Evolutionary conservation across 2,888 invertebrate species (phyloP), one percentile per base, ranked within the genome.

Genomic region (Clanis bilineata): DNA sequence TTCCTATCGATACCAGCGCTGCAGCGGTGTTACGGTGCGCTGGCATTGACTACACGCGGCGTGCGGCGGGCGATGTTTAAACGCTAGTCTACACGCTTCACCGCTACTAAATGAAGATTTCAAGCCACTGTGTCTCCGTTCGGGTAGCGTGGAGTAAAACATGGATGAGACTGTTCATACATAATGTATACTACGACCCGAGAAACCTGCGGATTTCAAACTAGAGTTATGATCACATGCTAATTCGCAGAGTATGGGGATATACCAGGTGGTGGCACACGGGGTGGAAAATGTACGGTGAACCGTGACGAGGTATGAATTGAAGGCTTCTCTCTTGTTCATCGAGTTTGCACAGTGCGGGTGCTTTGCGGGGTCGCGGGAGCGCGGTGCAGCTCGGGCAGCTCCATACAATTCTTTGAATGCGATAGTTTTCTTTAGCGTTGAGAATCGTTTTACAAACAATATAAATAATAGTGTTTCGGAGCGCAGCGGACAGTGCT

Each of bases 401-500:
- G 61, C 65, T 88, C 90, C 88, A 82, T 65, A 65, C 61, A 63
- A 82, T 77, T 79, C 83, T 82, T 67, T 68, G 78, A 55, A 58
- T 62, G 47, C 64, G 18, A 62, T 67, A 64, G 66, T 66, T 73
- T 73, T 71, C 71, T 71, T 70, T 71, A 77, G 77, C 83, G 78
- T 71, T 78, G 76, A 80, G 80, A 85, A 88, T 85, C 77, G 86
- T 83, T 88, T 87, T 81, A 71, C 76, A 88, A 90, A 90, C 89
- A 90, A 88, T 92, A 92, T 92, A 91, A 92, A 91, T 91, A 89
- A 89, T 88, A 85, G 87, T 86, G 76, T 77, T 77, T 73, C 75
- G 69, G 78, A 74, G 70, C 72, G 78, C 72, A 69, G 77, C 73
- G 72, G 79, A 76, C 88, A 91, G 91, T 91, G 76, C 69, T 71